Evolutionary conservation across 2,797 vertebrate species (phyloP), one percentile per base, ranked within the genome.

Genomic region (Sphenopsis melanotis): DNA sequence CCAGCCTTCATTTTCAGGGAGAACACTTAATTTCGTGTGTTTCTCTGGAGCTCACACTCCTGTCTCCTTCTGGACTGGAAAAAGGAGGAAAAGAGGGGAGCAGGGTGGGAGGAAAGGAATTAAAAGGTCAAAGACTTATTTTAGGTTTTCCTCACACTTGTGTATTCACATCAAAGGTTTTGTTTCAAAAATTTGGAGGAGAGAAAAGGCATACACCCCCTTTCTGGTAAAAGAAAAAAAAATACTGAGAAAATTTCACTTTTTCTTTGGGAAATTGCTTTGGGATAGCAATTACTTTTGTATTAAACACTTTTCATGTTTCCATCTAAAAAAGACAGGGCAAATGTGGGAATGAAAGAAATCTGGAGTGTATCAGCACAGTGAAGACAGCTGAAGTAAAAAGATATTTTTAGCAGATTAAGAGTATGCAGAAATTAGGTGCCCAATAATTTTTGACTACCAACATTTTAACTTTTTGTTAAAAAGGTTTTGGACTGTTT

Each of bases 21-120:
- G n/a, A 87, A 74, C 66, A 52, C 3, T 18, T n/a, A 23, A 65
- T 82, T 71, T 56, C 6, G 2, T 74, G 4, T 65, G 17, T 69
- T 89, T 76, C 32, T 89, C 15, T 15, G 5, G 63, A 74, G 59
- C 11, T 60, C 2, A 2, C 5, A 47, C 4, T 50, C 8, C 24
- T 65, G 5, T 52, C 11, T 66, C 21, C 7, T 61, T 71, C 50
- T 69, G 23, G 15, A 16, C 36, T 66, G 10, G 12, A 47, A 95
- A 93, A 63, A 5, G 7, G 66, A 41, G 14, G 18, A 70, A 90
- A 83, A 72, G 4, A 47, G 19, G 5, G 7, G 22, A 30, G 8
- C 12, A 46, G 10, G 7, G 2, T 5, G 1, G 5, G 9, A 16
- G 4, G 2, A 23, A 39, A 17, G 1, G 4, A 64, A 69, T 52